phyloP scores from a whole-genome alignment of 2,113 vertebrate species.

The Platichthys flesus region DNA sequence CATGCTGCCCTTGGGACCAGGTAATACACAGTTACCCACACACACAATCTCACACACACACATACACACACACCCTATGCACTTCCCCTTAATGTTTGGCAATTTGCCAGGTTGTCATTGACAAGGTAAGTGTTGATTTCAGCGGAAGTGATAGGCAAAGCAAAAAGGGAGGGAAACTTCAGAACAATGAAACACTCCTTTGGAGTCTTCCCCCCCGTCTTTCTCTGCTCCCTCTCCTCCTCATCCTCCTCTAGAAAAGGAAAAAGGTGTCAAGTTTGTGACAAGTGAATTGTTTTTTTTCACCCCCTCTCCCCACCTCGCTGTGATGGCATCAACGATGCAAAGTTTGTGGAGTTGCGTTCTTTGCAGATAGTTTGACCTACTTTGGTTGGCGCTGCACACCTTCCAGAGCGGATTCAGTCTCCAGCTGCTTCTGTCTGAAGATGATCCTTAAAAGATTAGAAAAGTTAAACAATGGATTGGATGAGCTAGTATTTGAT shows the following conservation, averaged over 20 bases:
- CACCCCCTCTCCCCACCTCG: constrained; percentile 30
- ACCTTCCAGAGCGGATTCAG: constrained; percentile 16
- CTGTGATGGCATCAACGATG: constrained; percentile 67
- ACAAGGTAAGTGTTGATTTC: constrained; percentile 97
- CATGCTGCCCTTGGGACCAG: constrained; percentile 72
- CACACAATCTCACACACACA: constrained; percentile 28
- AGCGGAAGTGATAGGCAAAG: constrained; percentile 89
- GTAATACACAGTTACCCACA: constrained; percentile 61
- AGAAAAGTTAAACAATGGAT: not conserved
- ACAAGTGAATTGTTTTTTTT: constrained; percentile 74
- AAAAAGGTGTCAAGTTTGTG: constrained; percentile 81
- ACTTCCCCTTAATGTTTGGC: constrained; percentile 96
- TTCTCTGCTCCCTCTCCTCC: constrained; percentile 38
- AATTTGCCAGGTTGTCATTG: constrained; percentile 97
- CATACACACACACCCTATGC: constrained; percentile 71
- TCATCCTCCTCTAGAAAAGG: constrained; percentile 63
- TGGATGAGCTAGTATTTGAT: not conserved
- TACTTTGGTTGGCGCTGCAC: constrained; percentile 69
- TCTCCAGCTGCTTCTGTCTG: constrained; percentile 8
- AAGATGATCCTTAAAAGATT: not conserved
- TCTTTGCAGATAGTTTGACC: constrained; percentile 79
- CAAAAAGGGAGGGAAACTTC: constrained; percentile 87
- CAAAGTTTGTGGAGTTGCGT: constrained; percentile 75
- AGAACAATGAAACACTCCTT: constrained; percentile 90
- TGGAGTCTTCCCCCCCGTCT: constrained; percentile 53